phyloP scores from a whole-genome alignment of 2,797 vertebrate genomes.

The Phoeniculus purpureus region DNA sequence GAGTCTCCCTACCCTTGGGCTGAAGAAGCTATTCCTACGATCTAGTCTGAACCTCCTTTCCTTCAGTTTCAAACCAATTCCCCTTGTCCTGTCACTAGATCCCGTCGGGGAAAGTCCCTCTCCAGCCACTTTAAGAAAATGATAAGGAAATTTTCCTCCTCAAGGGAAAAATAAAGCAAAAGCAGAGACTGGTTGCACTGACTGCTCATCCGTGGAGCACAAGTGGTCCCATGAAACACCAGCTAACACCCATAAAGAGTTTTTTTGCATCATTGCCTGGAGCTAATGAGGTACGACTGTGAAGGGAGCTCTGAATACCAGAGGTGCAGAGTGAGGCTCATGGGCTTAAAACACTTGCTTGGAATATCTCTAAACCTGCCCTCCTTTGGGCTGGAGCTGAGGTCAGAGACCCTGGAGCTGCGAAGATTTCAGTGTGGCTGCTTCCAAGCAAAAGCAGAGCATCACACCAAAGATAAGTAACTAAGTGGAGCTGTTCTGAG shows the following conservation, averaged over 20 bases:
- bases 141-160: background rate
- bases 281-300: slow-evolving; percentile 35
- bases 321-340: background rate
- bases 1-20: too few relatives aligned
- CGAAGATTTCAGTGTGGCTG: background rate
- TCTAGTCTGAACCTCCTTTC: too few relatives aligned
- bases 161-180: background rate
- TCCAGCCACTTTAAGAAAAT: background rate
- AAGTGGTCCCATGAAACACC: background rate
- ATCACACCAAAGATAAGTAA: slow-evolving; percentile 57
- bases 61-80: too few relatives aligned
- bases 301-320: slow-evolving; percentile 17
- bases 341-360: slow-evolving; percentile 26
- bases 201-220: background rate
- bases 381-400: slow-evolving; percentile 37
- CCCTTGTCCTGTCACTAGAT: too few relatives aligned
- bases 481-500: slow-evolving; percentile 29
- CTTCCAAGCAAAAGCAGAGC: slow-evolving; percentile 50
- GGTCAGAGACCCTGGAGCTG: background rate
- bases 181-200: background rate
- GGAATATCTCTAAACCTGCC: slow-evolving; percentile 45
- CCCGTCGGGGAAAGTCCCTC: too few relatives aligned
- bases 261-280: background rate
- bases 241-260: background rate
- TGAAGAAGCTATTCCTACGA: too few relatives aligned